phyloP scores from a whole-genome alignment of 1,140 invertebrate genomes.

The Drosophila subpulchrella region DNA sequence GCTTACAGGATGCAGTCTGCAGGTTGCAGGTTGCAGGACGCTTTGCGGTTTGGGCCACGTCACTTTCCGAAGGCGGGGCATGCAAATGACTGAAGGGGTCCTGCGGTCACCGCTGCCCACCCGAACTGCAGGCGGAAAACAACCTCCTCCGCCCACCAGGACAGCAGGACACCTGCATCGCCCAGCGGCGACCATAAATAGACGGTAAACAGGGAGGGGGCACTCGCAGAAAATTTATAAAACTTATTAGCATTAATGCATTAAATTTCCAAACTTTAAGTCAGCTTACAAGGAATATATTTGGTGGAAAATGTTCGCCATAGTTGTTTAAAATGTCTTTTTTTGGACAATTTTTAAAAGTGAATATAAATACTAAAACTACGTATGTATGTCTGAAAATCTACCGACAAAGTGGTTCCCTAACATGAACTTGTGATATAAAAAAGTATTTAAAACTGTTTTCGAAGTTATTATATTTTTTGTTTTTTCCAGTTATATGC shows the following conservation, averaged over 20 bases:
- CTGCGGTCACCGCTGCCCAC: conserved; percentile 35
- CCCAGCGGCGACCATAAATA: conserved; percentile 59
- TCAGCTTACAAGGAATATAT: background rate
- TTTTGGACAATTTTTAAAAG: too few species aligned
- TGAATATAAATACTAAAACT: too few species aligned
- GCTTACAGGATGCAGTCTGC: conserved; percentile 2
- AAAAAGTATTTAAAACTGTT: too few species aligned
- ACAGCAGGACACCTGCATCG: conserved; percentile 16
- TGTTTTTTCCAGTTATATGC: too few species aligned
- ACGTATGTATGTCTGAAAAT: too few species aligned
- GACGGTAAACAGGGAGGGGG: conserved; percentile 13
- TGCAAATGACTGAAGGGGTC: conserved; percentile 53
- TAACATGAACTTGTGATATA: too few species aligned
- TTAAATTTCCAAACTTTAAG: background rate
- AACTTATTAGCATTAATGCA: background rate
- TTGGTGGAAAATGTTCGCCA: too few species aligned
- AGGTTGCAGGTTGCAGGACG: conserved; percentile 7
- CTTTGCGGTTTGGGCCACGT: conserved; percentile 15
- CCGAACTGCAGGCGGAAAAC: background rate
- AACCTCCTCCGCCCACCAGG: background rate
- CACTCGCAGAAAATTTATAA: conserved; percentile 3
- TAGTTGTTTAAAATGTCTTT: too few species aligned
- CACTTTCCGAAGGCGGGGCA: conserved; percentile 52
- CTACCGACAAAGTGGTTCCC: too few species aligned
- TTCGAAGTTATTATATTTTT: too few species aligned